phyloP scores from a whole-genome alignment of 2,888 invertebrate species.

The Cylloceria caligata region DNA sequence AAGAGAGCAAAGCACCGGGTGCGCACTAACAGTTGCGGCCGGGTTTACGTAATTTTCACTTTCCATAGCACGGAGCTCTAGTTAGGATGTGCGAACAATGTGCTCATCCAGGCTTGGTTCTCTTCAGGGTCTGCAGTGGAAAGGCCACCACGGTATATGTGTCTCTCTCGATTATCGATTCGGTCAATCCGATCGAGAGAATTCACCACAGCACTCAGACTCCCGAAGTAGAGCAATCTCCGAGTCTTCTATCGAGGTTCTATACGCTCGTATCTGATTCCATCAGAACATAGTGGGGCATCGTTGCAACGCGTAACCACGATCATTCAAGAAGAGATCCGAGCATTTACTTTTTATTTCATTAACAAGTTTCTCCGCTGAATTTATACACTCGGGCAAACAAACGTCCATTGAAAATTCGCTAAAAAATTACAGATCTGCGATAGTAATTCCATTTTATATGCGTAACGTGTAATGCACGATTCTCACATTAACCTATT shows the following conservation, averaged over 20 bases:
- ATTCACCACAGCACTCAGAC: not conserved
- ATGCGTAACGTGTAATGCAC: not conserved
- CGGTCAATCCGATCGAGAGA: slow-evolving; percentile 30
- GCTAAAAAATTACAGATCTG: not conserved
- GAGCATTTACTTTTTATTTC: slow-evolving; percentile 14
- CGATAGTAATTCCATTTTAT: slow-evolving; percentile 1
- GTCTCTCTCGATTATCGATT: slow-evolving; percentile 44
- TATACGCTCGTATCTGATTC: slow-evolving; percentile 10
- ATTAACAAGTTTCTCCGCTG: slow-evolving; percentile 43
- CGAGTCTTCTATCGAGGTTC: not conserved
- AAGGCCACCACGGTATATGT: slow-evolving; percentile 10
- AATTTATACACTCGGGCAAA: not conserved
- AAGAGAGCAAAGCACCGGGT: slow-evolving; percentile 11
- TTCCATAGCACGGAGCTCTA: not conserved
- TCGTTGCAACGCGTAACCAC: not conserved
- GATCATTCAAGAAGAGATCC: not conserved
- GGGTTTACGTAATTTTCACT: slow-evolving; percentile 52
- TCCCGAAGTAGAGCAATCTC: not conserved
- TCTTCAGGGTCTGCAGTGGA: slow-evolving; percentile 16
- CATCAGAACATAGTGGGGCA: not conserved
- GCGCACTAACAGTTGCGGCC: not conserved
- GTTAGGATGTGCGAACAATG: slow-evolving; percentile 45
- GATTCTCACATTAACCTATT: slow-evolving; percentile 41
- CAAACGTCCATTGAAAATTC: slow-evolving; percentile 25
- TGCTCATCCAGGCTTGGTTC: slow-evolving; percentile 37